Conservation (phyloP, 2,113 vertebrate genomes). For the Carassius gibelio region DNA sequence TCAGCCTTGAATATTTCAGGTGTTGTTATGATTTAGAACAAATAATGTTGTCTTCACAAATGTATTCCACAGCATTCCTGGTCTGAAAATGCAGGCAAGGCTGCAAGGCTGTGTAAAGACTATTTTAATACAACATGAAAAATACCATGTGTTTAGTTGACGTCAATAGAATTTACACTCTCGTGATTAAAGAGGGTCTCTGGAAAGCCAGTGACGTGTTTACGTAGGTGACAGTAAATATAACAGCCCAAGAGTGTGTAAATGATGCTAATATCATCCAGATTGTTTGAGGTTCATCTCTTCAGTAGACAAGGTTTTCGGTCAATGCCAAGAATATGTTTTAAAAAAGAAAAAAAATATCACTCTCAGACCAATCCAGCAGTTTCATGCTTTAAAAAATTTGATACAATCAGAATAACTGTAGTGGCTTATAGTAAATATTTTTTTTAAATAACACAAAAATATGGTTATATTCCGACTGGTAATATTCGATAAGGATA, state of each 20-base stretch:
- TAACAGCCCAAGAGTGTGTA: conserved; percentile 62
- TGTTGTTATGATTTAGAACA: neutral
- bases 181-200: conserved; percentile 80
- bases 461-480: neutral
- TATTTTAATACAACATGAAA: conserved; percentile 41
- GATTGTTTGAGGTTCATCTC: conserved; percentile 74
- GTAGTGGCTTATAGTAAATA: neutral
- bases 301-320: conserved; percentile 55
- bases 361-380: conserved; percentile 58
- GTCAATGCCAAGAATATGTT: conserved; percentile 70
- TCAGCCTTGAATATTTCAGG: neutral
- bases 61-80: neutral
- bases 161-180: conserved; percentile 67
- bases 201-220: conserved; percentile 61
- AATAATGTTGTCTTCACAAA: conserved; percentile 4
- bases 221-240: conserved; percentile 41
- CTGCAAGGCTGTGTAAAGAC: neutral
- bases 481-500: neutral
- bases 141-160: conserved; percentile 57
- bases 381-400: conserved; percentile 47
- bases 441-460: neutral
- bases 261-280: conserved; percentile 55
- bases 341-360: conserved; percentile 62
- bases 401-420: neutral
- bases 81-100: neutral